phyloP scores from a whole-genome alignment of 2,888 invertebrate genomes.

The Cerastis rubricosa region DNA sequence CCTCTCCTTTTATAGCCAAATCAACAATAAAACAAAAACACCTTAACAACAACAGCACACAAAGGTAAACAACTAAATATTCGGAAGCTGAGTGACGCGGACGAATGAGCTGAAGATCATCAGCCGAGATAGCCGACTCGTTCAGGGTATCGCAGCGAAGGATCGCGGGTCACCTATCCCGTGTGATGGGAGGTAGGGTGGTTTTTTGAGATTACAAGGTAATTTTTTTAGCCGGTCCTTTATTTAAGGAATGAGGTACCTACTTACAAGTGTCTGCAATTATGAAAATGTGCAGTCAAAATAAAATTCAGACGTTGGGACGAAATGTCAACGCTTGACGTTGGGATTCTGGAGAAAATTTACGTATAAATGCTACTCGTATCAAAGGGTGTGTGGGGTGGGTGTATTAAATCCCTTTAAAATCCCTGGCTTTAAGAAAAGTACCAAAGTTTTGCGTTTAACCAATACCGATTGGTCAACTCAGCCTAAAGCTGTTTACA shows the following conservation, averaged over 20 bases:
- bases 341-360: no score
- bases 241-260: background rate
- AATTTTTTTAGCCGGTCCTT: background rate
- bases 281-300: background rate
- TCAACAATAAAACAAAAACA: background rate
- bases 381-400: no score
- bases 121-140: conserved; percentile 65
- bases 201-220: background rate
- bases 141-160: conserved; percentile 52
- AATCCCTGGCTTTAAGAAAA: background rate
- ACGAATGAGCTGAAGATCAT: conserved; percentile 69
- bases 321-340: no score
- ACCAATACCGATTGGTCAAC: background rate
- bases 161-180: conserved; percentile 40
- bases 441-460: background rate
- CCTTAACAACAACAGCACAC: conserved; percentile 11
- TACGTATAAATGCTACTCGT: background rate
- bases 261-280: no score
- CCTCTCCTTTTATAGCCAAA: background rate
- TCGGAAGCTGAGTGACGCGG: conserved; percentile 59
- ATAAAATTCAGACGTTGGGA: no score
- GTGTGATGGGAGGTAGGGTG: background rate
- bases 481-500: background rate
- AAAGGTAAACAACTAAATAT: conserved; percentile 37
- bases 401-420: background rate